Percentiles rank a stretch among this genome's conserved stretches.
Conservation (phyloP, 2,113 vertebrate species). For the Phocoena sinus region DNA sequence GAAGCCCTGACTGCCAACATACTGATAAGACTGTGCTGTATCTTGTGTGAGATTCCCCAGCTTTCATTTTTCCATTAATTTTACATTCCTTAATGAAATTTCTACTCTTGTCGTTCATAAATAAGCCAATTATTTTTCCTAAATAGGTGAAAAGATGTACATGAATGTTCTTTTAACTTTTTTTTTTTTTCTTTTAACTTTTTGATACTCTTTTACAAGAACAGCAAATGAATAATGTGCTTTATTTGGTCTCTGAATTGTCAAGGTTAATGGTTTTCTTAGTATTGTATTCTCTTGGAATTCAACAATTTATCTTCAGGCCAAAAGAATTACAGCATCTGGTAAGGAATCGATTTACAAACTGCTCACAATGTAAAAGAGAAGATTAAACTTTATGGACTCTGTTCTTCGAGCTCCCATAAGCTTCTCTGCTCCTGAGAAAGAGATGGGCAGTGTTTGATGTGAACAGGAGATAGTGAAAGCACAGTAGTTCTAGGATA, state of each 20-base stretch:
- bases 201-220: conserved; percentile 66
- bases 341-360: conserved; percentile 72
- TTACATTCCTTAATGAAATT: conserved; percentile 57
- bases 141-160: conserved; percentile 69
- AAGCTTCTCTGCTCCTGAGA: conserved; percentile 55
- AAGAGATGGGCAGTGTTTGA: conserved; percentile 57
- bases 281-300: conserved; percentile 70
- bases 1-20: conserved; percentile 47
- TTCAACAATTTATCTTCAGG: conserved; percentile 78
- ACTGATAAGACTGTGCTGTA: neutral
- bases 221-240: conserved; percentile 61
- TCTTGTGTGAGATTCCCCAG: neutral
- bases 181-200: conserved; percentile 63
- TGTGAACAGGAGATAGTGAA: conserved; percentile 52
- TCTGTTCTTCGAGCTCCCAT: conserved; percentile 60
- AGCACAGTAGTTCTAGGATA: conserved; percentile 40
- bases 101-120: conserved; percentile 47
- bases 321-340: conserved; percentile 63
- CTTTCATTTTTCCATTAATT: neutral
- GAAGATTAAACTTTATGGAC: conserved; percentile 70
- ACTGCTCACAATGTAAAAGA: conserved; percentile 62
- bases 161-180: conserved; percentile 55
- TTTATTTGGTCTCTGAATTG: conserved; percentile 76
- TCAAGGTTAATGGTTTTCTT: conserved; percentile 74
- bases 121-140: conserved; percentile 67